These are phyloP conservation scores for Drosophila tropicalis DNA, from an alignment of 1,140 invertebrate genomes.

Conservation along the genomic window DNA sequence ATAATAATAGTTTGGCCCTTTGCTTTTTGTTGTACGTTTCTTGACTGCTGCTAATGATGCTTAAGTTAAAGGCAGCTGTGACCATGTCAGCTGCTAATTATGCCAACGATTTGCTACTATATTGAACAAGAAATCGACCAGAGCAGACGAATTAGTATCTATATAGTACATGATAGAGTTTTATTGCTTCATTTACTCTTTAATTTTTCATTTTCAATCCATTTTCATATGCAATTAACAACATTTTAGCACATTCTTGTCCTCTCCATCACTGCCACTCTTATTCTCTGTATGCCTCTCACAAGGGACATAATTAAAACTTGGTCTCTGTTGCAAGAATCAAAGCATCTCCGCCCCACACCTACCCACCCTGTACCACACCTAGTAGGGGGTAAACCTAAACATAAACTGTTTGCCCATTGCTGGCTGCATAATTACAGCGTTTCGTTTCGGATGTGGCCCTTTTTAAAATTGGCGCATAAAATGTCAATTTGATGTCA, in stretches of 20 bases:
- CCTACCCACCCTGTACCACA: not conserved
- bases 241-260: not conserved
- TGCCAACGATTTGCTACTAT: constrained; percentile 30
- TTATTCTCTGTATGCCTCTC: not conserved
- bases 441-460: constrained; percentile 55
- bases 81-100: constrained; percentile 71
- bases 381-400: constrained; percentile 23
- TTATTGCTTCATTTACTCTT: not conserved
- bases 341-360: not conserved
- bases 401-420: constrained; percentile 71
- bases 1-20: constrained; percentile 72
- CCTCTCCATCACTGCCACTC: no score
- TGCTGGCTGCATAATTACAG: constrained; percentile 72
- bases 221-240: constrained; percentile 6
- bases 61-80: constrained; percentile 71
- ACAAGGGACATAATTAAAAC: constrained; percentile 15
- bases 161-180: not conserved
- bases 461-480: constrained; percentile 79
- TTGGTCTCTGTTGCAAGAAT: not conserved
- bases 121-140: not conserved
- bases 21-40: constrained; percentile 33
- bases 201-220: constrained; percentile 3
- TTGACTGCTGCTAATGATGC: constrained; percentile 68
- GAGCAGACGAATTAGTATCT: not conserved
- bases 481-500: constrained; percentile 81